phyloP scores from a whole-genome alignment of 2,797 vertebrate species.

The Arctocebus calabarensis region DNA sequence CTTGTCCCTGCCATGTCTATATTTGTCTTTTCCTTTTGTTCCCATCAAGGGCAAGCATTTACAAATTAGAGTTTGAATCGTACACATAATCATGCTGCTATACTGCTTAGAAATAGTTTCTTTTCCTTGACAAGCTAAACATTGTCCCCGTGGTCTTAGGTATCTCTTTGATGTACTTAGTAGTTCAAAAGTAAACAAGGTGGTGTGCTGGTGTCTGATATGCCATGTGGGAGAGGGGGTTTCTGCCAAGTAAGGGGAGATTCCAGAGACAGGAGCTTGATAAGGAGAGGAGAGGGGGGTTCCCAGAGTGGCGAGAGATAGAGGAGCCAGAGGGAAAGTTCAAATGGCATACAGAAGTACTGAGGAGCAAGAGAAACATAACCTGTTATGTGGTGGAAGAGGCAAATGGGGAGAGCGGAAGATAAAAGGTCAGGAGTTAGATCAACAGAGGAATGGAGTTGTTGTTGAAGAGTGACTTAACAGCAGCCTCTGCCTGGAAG shows the following conservation, averaged over 20 bases:
- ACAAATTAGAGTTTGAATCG: slow-evolving; percentile 35
- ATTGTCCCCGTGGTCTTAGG: background rate
- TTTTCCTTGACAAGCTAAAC: background rate
- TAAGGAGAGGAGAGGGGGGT: background rate
- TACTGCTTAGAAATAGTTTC: background rate
- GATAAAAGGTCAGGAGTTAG: background rate
- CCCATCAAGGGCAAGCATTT: background rate
- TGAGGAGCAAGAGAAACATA: slow-evolving; percentile 15
- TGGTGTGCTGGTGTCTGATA: background rate
- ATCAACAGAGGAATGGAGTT: background rate
- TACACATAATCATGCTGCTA: background rate
- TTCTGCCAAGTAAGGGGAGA: background rate
- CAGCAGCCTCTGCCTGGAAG: background rate
- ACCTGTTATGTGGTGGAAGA: background rate
- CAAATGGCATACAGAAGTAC: background rate
- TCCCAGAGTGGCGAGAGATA: background rate
- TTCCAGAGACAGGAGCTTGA: background rate
- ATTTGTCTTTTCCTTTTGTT: slow-evolving; percentile 45
- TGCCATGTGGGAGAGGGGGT: background rate
- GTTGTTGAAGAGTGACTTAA: background rate
- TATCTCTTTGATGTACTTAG: background rate
- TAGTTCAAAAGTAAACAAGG: background rate
- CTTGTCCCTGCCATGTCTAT: background rate
- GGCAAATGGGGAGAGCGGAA: background rate
- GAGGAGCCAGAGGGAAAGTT: background rate